phyloP scores from a whole-genome alignment of 1,140 invertebrate genomes.

The Apis mellifera region Amel_HAv3.1 CM009938.2:1320001-1320500 shows the following conservation, averaged over 20 bases:
- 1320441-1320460: slow-evolving; percentile 82
- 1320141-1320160: slow-evolving; percentile 83
- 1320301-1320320: slow-evolving; percentile 66
- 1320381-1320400: slow-evolving; percentile 82
- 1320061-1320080: slow-evolving; percentile 75
- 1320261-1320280: slow-evolving; percentile 46
- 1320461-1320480: slow-evolving; percentile 83
- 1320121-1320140: slow-evolving; percentile 71
- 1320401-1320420: slow-evolving; percentile 83
- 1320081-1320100: too few species aligned
- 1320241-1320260: background rate
- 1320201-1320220: slow-evolving; percentile 85
- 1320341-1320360: too few species aligned
- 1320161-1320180: slow-evolving; percentile 81
- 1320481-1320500: slow-evolving; percentile 84
- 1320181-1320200: slow-evolving; percentile 82
- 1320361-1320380: too few species aligned
- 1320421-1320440: slow-evolving; percentile 86
- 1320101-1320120: background rate
- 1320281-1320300: slow-evolving; percentile 51
- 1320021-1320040: slow-evolving; percentile 88
- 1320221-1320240: slow-evolving; percentile 78
- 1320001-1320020: slow-evolving; percentile 85
- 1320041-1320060: slow-evolving; percentile 86
- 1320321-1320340: slow-evolving; percentile 63